Base-by-base conservation (phyloP, 2,888 invertebrate genomes). In the Agriotes lineatus region DNA sequence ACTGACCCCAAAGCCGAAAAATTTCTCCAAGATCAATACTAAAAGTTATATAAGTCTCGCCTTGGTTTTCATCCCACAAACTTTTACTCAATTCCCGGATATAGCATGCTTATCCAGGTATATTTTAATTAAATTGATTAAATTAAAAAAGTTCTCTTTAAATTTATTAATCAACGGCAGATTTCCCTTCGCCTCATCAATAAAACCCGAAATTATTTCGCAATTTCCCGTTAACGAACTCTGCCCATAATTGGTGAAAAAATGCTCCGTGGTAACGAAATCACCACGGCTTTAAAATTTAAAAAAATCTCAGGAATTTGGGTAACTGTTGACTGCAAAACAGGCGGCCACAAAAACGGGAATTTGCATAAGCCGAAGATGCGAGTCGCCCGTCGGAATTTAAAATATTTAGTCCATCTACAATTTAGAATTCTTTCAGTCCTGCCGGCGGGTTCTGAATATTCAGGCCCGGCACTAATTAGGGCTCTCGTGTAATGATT, bases 401-500 rank as follows among this genome's bases (percentile, higher is more conserved):
- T 52, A 52, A 52, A 52, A 52, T 52, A 52, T 52, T 52, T 52
- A 52, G 30, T 33, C 30, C 33, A 52, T 35, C 48, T 25, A 48
- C 48, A 48, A 48, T 48, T 48, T 48, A 48, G 35, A 52, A 52
- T 52, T 52, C 52, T 56, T 56, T 56, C 56, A 56, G 56, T 52
- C n/a, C 18, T 16, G 39, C 56, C 20, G 39, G 39, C 56, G 39
- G 44, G 58, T 44, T 58, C 20, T 58, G 58, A 58, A 58, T 58
- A 58, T 58, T 58, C 58, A 58, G 44, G 16, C 37, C 10, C 42
- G 58, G 7, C 30, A 58, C 44, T 58, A 58, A 58, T 58, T 58
- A 58, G 44, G 33, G 44, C 52, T 56, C 56, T 56, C 37, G 56
- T 56, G 37, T 56, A 56, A 56, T 56, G 56, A 56, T 56, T 56